These are phyloP conservation scores for Lacerta bilineata DNA, from an alignment of 2,797 vertebrate genomes.

Conservation along the genomic window DNA sequence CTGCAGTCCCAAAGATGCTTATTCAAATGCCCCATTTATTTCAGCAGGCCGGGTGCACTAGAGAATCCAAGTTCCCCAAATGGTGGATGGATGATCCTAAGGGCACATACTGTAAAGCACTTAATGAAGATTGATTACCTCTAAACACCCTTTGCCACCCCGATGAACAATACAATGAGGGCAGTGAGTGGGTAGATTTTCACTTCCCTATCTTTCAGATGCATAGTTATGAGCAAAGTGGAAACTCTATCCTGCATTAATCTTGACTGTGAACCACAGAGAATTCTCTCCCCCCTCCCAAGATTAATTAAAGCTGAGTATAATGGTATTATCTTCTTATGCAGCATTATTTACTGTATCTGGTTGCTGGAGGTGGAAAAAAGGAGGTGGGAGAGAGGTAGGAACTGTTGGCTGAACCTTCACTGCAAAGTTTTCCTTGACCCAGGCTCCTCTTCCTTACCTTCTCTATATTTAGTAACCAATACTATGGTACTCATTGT, in stretches of 20 bases:
- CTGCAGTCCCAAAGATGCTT: not conserved
- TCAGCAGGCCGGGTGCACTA: not conserved
- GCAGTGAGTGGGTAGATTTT: not conserved
- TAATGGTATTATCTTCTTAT: not conserved
- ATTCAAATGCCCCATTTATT: constrained; percentile 23
- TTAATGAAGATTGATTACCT: constrained; percentile 21
- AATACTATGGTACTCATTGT: not conserved
- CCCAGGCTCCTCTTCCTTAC: not conserved
- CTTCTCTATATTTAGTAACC: not conserved
- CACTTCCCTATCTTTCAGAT: not conserved
- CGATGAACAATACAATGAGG: not conserved
- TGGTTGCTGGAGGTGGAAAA: not conserved
- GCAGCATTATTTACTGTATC: not conserved
- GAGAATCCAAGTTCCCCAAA: constrained; percentile 6
- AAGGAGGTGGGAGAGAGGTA: not conserved
- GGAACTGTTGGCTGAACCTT: not conserved
- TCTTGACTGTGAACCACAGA: constrained; percentile 5
- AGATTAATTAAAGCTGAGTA: constrained; percentile 3
- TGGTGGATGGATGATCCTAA: constrained; percentile 10
- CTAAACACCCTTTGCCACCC: not conserved
- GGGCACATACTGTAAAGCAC: not conserved
- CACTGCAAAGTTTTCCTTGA: not conserved
- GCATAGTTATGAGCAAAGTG: not conserved
- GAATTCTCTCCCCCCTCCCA: not conserved
- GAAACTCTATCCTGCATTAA: constrained; percentile 7